These are phyloP conservation scores for Pocillopora verrucosa DNA, from an alignment of 64 coral and sea anemone genomes.

Conservation along the genomic window DNA sequence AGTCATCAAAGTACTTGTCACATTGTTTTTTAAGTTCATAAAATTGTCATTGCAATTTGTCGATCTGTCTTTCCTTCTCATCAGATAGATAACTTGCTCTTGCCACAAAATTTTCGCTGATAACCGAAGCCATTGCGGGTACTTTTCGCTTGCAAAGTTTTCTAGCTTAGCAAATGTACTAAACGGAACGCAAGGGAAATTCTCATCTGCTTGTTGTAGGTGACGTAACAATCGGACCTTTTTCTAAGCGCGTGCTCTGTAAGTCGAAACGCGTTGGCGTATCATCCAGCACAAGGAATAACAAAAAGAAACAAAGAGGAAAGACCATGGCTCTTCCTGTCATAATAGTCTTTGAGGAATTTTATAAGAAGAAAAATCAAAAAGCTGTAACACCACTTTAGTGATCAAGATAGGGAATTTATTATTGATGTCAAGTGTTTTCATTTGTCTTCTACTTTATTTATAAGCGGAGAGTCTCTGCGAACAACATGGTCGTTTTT, in stretches of 20 bases:
- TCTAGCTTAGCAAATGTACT: background rate
- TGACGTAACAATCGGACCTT: background rate
- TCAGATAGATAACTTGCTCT: background rate
- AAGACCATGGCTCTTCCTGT: no score
- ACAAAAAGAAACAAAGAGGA: no score
- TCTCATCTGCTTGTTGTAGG: background rate
- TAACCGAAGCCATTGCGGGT: background rate
- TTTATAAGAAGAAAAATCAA: no score
- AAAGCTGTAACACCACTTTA: no score
- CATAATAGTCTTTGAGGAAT: no score
- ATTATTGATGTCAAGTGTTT: no score
- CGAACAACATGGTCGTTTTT: no score
- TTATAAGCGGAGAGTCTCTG: no score
- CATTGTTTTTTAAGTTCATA: constrained; percentile 1
- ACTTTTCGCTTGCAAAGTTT: background rate
- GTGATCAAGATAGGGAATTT: no score
- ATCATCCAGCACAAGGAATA: no score
- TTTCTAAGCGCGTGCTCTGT: background rate
- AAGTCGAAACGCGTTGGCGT: background rate
- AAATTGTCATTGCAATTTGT: background rate
- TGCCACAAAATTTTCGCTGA: background rate
- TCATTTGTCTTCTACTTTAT: no score
- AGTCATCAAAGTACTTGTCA: background rate
- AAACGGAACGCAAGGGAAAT: background rate
- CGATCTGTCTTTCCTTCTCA: constrained; percentile 4